Evolutionary conservation across 2,797 vertebrate genomes (phyloP), one percentile per base, ranked within the genome.

Genomic region (Pogoniulus pusillus): DNA sequence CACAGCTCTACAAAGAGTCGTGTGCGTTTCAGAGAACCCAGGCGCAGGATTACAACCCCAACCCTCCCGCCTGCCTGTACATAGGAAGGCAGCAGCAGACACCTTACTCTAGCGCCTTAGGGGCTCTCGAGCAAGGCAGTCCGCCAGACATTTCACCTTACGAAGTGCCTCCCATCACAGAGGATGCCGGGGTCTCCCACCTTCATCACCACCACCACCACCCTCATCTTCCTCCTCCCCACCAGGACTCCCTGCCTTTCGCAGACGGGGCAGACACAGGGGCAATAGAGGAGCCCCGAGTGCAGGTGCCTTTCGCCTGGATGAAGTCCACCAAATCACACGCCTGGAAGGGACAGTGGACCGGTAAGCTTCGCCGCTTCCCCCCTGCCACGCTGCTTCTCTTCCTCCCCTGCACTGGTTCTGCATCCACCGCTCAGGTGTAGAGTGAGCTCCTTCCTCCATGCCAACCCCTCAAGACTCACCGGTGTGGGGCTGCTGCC

Each of bases 251-350:
- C 4, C 95, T 98, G 29, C 97, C 97, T 66, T 99, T 98, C 59
- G 96, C 97, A 88, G 98, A 98, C 51, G 87, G 98, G 60, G 92
- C 91, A 18, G 98, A 98, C 15, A 39, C 97, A 1, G 97, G 97
- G 8, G 72, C 93, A 30, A 85, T 98, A 79, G 98, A 98, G 53
- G 98, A 98, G 37, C 97, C 98, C 85, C 97, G 98, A 84, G 97
- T 97, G 82, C 98, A 98, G 78, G 97, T 99, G 74, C 99, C 99
- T 34, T 99, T 99, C 91, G 99, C 99, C 19, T 99, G 99, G 99
- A 99, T 99, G 99, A 99, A 99, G 96, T 98, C 98, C 74, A 99
- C 99, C 41, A 99, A 99, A 93, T 98, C 99, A 51, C 99, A 99
- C 86, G 96, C 98, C 69, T 99, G 99, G 99, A 99, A 99, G 94